Base-by-base conservation (phyloP, 2,113 vertebrate species). In the Opisthocomus hoazin region DNA sequence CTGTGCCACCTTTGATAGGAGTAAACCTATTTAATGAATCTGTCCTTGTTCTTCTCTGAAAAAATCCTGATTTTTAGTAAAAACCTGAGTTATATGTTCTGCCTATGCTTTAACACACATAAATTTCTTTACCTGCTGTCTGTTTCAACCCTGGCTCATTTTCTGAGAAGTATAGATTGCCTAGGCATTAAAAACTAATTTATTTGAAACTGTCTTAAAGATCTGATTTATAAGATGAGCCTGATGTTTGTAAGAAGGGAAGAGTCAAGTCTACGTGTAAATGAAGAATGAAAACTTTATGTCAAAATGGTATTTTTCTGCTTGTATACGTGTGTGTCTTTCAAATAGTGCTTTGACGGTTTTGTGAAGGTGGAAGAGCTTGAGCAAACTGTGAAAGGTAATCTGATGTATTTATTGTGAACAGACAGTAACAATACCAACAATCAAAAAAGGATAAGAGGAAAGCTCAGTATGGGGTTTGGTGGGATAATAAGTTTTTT, bases 361-460 rank as follows among this genome's bases (percentile, higher is more conserved):
- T 97, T 89, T 89, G 85, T 88, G 91, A 80, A 96, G 74, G 86
- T 96, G 88, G 91, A 96, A 96, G 89, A 94, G 39, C 81, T 94
- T 92, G 79, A 94, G 63, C 83, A 93, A 96, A 91, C 93, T 95
- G 69, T 91, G 89, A 97, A 94, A 94, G 60, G 95, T 93, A 97
- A 86, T 95, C 75, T 84, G 77, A 96, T 95, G 70, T 70, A 96
- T 92, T 96, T 94, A 93, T 76, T 90, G 73, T 86, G 93, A 96
- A 96, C 84, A 94, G 64, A 26, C 92, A 96, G 78, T 74, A 96
- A 96, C 95, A 96, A 97, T 93, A 93, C 70, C 83, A 97, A 94
- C 75, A 73, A 93, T 93, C 80, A 96, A 69, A 86, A 80, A 94
- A 63, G 43, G 89, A 96, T 94, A 89, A 76, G 51, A 76, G 45